These are phyloP conservation scores for Colletes latitarsis DNA, from an alignment of 1,140 invertebrate genomes.

Conservation along the genomic window DNA sequence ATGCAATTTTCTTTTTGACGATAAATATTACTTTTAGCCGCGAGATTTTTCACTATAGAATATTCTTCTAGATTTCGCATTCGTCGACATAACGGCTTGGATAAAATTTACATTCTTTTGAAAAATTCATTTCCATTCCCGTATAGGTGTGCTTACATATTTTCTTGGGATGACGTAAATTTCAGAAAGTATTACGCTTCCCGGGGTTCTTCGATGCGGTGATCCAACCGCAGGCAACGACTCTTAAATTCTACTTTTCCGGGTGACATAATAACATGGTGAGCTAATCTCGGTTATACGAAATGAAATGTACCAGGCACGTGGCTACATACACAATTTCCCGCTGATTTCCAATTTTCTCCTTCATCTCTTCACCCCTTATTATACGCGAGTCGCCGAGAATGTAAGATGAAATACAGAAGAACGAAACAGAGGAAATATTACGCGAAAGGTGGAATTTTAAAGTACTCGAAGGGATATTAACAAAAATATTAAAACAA, in stretches of 20 bases:
- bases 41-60: neutral
- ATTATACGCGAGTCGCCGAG: neutral
- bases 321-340: constrained; percentile 44
- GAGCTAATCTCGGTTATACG: constrained; percentile 54
- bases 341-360: constrained; percentile 68
- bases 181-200: neutral
- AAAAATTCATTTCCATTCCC: constrained; percentile 30
- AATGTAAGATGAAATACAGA: neutral
- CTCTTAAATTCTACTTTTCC: constrained; percentile 27
- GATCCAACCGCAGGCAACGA: constrained; percentile 6
- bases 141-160: neutral
- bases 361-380: neutral
- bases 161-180: neutral
- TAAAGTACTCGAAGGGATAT: neutral
- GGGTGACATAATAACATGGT: constrained; percentile 40
- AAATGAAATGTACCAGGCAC: constrained; percentile 23
- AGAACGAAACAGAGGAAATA: neutral
- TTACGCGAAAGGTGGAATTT: neutral
- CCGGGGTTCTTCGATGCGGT: neutral
- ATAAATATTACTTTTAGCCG: constrained; percentile 13
- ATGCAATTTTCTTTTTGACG: neutral
- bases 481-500: too few relatives aligned
- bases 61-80: neutral
- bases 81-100: neutral
- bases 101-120: constrained; percentile 4